These are phyloP conservation scores for Stylophora pistillata DNA, from an alignment of 64 coral and sea anemone genomes.

Conservation along the genomic window DNA sequence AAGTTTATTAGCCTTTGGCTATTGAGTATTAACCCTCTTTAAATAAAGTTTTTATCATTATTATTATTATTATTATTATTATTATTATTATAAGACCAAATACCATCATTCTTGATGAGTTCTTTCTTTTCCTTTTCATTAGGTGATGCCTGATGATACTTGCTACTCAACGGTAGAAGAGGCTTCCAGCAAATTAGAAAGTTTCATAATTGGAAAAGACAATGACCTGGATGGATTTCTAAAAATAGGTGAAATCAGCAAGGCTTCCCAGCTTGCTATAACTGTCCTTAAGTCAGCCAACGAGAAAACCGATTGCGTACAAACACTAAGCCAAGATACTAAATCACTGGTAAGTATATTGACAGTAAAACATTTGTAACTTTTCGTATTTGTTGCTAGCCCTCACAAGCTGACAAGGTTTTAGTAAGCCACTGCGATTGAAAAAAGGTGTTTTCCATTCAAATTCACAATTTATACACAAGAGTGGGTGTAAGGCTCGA, in stretches of 20 bases:
- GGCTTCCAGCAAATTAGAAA: not conserved
- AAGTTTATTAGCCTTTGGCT: no score
- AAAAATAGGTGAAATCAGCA: conserved; percentile 14
- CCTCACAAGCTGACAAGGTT: no score
- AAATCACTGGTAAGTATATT: not conserved
- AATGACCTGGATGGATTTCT: conserved; percentile 1
- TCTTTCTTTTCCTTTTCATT: not conserved
- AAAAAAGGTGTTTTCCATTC: no score
- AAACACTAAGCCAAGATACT: not conserved
- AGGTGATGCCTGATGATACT: conserved; percentile 1
- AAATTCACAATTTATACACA: no score
- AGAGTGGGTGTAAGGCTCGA: no score
- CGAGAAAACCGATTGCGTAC: not conserved
- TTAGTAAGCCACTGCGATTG: no score
- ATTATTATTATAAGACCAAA: not conserved
- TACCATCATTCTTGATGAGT: not conserved
- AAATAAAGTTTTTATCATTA: not conserved
- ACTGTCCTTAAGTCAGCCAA: not conserved
- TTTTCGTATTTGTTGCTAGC: not conserved
- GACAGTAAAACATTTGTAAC: not conserved
- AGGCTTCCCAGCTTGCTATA: not conserved
- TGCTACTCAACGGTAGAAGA: not conserved
- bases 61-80: not conserved
- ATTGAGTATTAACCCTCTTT: no score
- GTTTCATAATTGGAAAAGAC: not conserved